Evolutionary conservation across 2,888 invertebrate genomes (phyloP).

Genomic region (Idaea straminata): DNA sequence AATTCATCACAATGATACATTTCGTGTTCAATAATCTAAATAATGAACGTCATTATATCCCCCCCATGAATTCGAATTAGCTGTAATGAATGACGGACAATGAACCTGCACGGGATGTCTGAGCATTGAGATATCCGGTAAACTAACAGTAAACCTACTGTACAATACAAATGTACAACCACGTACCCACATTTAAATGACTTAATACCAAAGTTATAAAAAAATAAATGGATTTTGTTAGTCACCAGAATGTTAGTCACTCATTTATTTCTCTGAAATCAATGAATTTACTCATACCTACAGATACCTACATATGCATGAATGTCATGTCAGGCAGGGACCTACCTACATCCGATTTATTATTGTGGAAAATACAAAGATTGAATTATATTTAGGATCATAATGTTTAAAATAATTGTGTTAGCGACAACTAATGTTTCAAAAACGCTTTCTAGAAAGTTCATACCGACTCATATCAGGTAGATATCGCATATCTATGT

Average conservation of each 20-base stretch:
- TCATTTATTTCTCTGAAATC: neutral
- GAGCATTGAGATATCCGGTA: constrained; percentile 18
- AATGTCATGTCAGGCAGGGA: neutral
- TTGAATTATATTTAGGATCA: neutral
- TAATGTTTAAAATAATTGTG: neutral
- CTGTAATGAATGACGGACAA: constrained; percentile 26
- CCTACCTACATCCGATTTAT: neutral
- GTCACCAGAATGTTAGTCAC: neutral
- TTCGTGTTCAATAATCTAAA: neutral
- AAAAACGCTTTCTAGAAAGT: constrained; percentile 22
- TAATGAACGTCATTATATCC: constrained; percentile 5
- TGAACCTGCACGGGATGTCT: constrained; percentile 40
- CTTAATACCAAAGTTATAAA: neutral
- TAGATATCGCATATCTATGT: constrained; percentile 40
- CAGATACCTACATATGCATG: neutral
- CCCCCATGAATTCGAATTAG: constrained; percentile 18
- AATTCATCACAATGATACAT: constrained; percentile 3
- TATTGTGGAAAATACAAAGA: neutral
- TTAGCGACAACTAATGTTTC: neutral
- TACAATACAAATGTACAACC: neutral
- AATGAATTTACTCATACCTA: neutral
- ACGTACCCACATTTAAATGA: neutral
- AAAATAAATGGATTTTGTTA: neutral
- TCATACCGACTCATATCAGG: constrained; percentile 10
- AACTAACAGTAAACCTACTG: neutral